Evolutionary conservation across 2,888 invertebrate genomes (phyloP).

Genomic region (Brenthis hecate): DNA sequence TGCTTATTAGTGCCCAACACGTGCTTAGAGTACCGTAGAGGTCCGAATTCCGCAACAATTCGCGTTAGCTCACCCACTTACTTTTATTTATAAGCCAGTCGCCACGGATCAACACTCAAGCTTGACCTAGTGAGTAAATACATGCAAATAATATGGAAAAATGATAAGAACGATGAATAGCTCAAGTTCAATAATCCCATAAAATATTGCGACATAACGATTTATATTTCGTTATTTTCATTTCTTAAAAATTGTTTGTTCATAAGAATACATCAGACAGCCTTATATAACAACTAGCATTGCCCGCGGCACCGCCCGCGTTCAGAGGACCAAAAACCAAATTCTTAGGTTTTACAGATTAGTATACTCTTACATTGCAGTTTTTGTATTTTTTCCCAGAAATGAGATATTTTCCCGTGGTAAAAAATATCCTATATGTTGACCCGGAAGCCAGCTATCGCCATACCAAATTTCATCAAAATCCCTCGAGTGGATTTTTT

Average conservation of each 20-base stretch:
- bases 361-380: too few species aligned
- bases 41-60: slow-evolving; percentile 68
- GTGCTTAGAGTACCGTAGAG: slow-evolving; percentile 60
- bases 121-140: slow-evolving; percentile 31
- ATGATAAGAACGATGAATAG: slow-evolving; percentile 25
- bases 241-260: not conserved
- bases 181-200: slow-evolving; percentile 12
- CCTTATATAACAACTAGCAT: too few species aligned
- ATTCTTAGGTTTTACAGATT: too few species aligned
- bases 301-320: too few species aligned
- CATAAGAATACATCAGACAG: not conserved
- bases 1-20: slow-evolving; percentile 41
- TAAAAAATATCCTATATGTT: too few species aligned
- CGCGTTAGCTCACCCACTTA: slow-evolving; percentile 73
- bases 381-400: too few species aligned
- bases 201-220: slow-evolving; percentile 4
- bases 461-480: too few species aligned
- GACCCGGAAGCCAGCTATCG: too few species aligned
- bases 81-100: slow-evolving; percentile 29
- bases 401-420: too few species aligned
- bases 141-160: slow-evolving; percentile 29
- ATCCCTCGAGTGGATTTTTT: too few species aligned
- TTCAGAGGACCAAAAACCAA: too few species aligned
- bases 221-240: not conserved
- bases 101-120: slow-evolving; percentile 33